These are phyloP conservation scores for Laupala kohalensis DNA, from an alignment of 1,140 invertebrate genomes.

Conservation along the genomic window DNA sequence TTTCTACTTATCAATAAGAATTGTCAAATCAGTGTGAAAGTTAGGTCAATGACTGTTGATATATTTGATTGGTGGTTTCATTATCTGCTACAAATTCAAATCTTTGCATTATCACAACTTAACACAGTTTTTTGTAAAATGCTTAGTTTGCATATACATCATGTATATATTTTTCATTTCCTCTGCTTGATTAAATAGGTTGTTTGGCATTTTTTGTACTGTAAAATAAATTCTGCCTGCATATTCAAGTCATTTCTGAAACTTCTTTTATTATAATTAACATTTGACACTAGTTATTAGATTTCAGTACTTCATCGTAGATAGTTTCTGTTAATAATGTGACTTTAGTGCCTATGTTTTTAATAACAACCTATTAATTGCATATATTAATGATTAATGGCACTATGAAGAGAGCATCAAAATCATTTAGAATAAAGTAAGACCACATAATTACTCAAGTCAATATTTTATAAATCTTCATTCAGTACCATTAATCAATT, in stretches of 20 bases:
- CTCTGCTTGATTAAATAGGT: slow-evolving; percentile 3
- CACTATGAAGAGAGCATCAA: background rate
- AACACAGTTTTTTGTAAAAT: too few relatives aligned
- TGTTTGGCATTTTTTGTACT: background rate
- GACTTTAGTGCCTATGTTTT: too few relatives aligned
- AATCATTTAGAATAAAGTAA: too few relatives aligned
- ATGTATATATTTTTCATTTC: background rate
- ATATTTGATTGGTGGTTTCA: too few relatives aligned
- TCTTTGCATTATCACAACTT: too few relatives aligned
- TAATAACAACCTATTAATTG: too few relatives aligned
- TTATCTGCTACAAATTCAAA: too few relatives aligned
- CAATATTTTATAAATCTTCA: background rate
- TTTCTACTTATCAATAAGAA: too few relatives aligned
- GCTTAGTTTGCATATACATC: background rate
- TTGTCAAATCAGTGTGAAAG: too few relatives aligned
- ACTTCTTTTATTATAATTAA: background rate
- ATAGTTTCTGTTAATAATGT: too few relatives aligned
- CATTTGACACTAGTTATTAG: background rate
- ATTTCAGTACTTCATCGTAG: background rate
- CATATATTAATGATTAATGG: background rate
- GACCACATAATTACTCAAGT: background rate
- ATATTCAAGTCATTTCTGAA: background rate
- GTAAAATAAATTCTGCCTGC: background rate
- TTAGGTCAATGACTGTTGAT: too few relatives aligned
- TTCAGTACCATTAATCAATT: background rate